A percentile compares a stretch with the other conserved stretches of the same genome.
These are phyloP conservation scores for Panulirus ornatus DNA, from an alignment of 1,140 invertebrate species.

Conservation along the genomic window DNA sequence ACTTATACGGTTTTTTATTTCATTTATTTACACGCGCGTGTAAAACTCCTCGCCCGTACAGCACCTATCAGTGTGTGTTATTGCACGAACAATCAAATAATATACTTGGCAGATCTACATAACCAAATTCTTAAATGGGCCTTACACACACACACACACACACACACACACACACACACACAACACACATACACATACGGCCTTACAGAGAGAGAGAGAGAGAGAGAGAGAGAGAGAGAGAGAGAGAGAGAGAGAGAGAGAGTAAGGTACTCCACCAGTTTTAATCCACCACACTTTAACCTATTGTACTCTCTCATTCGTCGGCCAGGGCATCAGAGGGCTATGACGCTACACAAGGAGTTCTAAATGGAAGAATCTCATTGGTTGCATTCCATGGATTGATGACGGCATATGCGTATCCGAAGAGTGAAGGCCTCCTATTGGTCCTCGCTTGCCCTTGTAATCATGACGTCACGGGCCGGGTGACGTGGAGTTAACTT, in stretches of 20 bases:
- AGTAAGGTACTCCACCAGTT: neutral
- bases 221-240: no score
- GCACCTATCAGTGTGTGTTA: neutral
- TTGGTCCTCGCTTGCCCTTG: conserved; percentile 14
- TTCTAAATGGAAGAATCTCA: neutral
- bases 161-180: no score
- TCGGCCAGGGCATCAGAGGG: neutral
- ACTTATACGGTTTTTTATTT: neutral
- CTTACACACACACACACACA: no score
- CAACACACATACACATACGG: no score
- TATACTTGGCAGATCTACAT: no score
- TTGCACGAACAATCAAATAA: neutral
- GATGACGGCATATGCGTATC: neutral
- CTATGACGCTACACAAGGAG: neutral
- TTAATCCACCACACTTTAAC: neutral
- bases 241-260: conserved; percentile 26
- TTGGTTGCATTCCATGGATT: conserved; percentile 24
- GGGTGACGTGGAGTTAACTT: neutral
- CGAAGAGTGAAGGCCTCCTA: neutral
- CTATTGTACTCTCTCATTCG: neutral
- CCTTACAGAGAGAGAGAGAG: no score
- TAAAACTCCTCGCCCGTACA: neutral
- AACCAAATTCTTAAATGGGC: no score
- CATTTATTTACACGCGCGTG: neutral
- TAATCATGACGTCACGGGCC: neutral